Evolutionary conservation across 1,140 invertebrate species (phyloP), one percentile per base, ranked within the genome.

Genomic region (Paramacrobiotus metropolitanus): DNA sequence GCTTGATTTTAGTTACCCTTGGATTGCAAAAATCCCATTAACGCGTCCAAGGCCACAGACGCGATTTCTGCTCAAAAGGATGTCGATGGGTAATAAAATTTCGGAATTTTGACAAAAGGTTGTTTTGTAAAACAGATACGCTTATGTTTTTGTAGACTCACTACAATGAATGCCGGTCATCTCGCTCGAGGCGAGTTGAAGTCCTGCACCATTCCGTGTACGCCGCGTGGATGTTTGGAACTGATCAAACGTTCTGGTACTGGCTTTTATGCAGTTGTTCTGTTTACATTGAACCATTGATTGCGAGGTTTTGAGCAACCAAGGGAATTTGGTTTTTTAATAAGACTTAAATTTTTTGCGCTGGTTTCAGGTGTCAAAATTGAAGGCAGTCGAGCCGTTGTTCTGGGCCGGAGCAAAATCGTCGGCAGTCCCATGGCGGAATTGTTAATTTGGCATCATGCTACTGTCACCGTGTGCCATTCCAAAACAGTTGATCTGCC

Each of bases 391-490:
- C 78, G 79, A 60, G 91, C 90, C 15, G 92, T 98, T 20, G 91
- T 99, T 9, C 71, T 99, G 44, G 94, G 94, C 2, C 78, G 93
- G 64, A 95, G 91, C 72, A 93, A 95, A 76, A 97, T 98, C 69
- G 92, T 98, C 2, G 94, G 94, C 28, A 88, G 89, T 0, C 94
- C 94, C 0, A 84, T 87, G 61, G 80, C 90, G 0, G 89, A 95
- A 74, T 75, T 99, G 15, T 77, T 99, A 3, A 88, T 93, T 72
- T 98, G 92, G 92, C 80, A 92, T 62, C 78, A 98, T 76, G 91
- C 91, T 0, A 97, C 92, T 1, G 91, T 97, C 0, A 95, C 90
- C 4, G 80, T 94, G 31, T 97, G 93, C 68, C 94, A 98, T 74
- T 95, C 92, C 0, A 86, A 82, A 75, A 97, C 93, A 0, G 81